A percentile compares a stretch with the other conserved stretches of the same genome.
Evolutionary conservation across 2,888 invertebrate species (phyloP).

Genomic region (Oligia latruncula): DNA sequence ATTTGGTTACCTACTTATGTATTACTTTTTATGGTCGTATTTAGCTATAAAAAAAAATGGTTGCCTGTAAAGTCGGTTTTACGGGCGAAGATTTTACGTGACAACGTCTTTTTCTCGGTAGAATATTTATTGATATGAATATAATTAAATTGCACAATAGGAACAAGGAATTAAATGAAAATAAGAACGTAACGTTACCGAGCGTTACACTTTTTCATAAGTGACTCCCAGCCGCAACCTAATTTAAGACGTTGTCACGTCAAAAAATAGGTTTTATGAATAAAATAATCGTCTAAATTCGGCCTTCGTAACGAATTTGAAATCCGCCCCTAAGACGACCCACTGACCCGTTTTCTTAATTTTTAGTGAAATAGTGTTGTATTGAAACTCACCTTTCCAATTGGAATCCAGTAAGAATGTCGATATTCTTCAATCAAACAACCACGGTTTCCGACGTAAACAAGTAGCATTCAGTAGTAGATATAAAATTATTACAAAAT

Average conservation of each 20-base stretch:
- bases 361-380: constrained; percentile 17
- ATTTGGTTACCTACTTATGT: background rate
- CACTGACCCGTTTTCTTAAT: too few relatives aligned
- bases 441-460: constrained; percentile 39
- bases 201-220: too few relatives aligned
- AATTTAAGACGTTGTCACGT: too few relatives aligned
- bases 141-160: too few relatives aligned
- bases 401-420: constrained; percentile 73
- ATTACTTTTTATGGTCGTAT: background rate
- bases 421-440: constrained; percentile 45
- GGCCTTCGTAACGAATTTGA: background rate
- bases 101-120: too few relatives aligned
- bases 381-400: constrained; percentile 75
- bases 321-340: too few relatives aligned
- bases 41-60: background rate
- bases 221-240: too few relatives aligned
- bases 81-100: too few relatives aligned
- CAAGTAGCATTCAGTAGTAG: constrained; percentile 65
- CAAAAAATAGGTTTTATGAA: background rate
- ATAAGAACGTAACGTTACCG: too few relatives aligned
- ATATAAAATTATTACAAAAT: constrained; percentile 77
- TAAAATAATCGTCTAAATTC: constrained; percentile 12
- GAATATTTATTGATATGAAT: too few relatives aligned
- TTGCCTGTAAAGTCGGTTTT: too few relatives aligned
- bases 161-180: too few relatives aligned